A percentile compares a stretch with the other conserved stretches of the same genome.
Evolutionary conservation across 2,888 invertebrate genomes (phyloP).

Genomic region (Caenorhabditis wallacei): DNA sequence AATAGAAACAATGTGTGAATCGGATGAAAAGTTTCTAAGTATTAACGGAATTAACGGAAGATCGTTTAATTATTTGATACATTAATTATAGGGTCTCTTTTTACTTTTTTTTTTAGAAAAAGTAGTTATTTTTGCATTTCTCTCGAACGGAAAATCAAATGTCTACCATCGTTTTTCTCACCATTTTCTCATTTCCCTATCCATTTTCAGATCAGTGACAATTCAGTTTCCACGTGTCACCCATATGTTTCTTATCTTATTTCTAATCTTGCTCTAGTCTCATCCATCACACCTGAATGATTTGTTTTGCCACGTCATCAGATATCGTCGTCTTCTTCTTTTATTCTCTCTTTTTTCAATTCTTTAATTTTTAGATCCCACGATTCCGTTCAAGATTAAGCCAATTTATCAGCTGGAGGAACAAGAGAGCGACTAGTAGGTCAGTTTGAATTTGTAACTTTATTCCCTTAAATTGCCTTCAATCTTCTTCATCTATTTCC

Average conservation of each 20-base stretch:
- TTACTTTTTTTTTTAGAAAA: background rate
- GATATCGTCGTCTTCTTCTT: background rate
- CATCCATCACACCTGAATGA: constrained; percentile 27
- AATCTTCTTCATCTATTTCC: constrained; percentile 38
- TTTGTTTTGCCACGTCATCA: background rate
- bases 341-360: constrained; percentile 2
- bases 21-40: constrained; percentile 14
- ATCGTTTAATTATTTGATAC: background rate
- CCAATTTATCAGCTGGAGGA: constrained; percentile 25
- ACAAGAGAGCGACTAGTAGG: constrained; percentile 14
- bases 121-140: background rate
- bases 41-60: background rate
- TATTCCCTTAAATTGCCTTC: constrained; percentile 41
- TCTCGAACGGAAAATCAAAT: no score
- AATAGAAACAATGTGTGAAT: constrained; percentile 44
- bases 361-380: background rate
- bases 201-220: background rate
- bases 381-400: constrained; percentile 21
- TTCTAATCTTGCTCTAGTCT: background rate
- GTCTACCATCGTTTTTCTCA: background rate
- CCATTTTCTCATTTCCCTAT: background rate
- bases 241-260: constrained; percentile 16
- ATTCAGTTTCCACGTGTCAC: constrained; percentile 6
- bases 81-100: background rate
- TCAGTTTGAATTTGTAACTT: constrained; percentile 31